These are phyloP conservation scores for Podarcis raffonei DNA, from an alignment of 2,113 vertebrate genomes.

Conservation along the genomic window DNA sequence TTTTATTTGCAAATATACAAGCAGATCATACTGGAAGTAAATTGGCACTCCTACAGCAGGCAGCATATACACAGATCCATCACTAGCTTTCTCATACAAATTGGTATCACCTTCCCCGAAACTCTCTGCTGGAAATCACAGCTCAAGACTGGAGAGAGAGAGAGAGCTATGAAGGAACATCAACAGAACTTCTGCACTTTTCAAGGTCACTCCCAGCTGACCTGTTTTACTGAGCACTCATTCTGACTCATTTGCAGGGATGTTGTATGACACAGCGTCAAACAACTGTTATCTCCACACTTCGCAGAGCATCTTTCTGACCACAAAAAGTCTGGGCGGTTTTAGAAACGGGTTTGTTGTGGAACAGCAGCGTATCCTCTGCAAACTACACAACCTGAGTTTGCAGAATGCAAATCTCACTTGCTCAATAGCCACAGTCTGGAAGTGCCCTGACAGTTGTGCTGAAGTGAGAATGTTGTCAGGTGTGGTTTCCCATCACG, in stretches of 20 bases:
- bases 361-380: no score
- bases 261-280: no score
- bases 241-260: no score
- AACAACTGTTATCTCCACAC: no score
- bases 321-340: no score
- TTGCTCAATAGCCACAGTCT: no score
- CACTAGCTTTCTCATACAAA: background rate
- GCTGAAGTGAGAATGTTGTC: background rate
- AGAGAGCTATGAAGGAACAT: background rate
- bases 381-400: no score
- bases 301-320: no score
- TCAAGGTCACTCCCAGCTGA: background rate
- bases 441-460: background rate
- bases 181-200: background rate
- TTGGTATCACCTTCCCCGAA: background rate
- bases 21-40: background rate
- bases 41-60: background rate
- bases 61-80: background rate
- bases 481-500: background rate
- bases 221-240: no score
- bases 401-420: no score
- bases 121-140: background rate
- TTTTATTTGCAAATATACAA: slow-evolving; percentile 2
- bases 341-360: no score
- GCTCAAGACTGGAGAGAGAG: background rate